phyloP scores from a whole-genome alignment of 2,888 invertebrate species.

The Perizoma affinitatum region DNA sequence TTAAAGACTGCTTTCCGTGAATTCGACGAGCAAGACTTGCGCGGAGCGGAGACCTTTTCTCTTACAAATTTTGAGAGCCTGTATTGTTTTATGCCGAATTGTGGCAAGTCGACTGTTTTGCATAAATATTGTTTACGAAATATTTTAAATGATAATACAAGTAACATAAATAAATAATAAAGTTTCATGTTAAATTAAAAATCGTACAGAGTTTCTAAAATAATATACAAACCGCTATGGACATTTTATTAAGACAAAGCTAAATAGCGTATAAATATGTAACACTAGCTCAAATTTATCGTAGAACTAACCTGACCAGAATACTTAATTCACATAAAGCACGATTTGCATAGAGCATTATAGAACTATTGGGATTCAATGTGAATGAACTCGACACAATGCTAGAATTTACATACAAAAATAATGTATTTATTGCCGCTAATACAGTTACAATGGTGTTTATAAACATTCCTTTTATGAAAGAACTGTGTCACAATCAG shows the following conservation, averaged over 20 bases:
- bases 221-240: too few species aligned
- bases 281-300: constrained; percentile 40
- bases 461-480: constrained; percentile 43
- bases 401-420: constrained; percentile 59
- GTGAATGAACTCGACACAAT: constrained; percentile 65
- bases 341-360: constrained; percentile 38
- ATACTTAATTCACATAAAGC: constrained; percentile 50
- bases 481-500: constrained; percentile 31
- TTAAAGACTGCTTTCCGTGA: constrained; percentile 6
- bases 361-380: constrained; percentile 52
- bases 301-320: constrained; percentile 44
- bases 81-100: constrained; percentile 36
- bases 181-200: too few species aligned
- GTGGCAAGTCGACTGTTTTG: constrained; percentile 31
- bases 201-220: too few species aligned
- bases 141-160: neutral
- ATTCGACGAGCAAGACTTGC: neutral
- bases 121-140: constrained; percentile 14
- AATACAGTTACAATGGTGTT: constrained; percentile 49
- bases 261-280: constrained; percentile 17
- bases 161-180: neutral
- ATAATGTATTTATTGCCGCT: constrained; percentile 48
- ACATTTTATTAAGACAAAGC: too few species aligned
- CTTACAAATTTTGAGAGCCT: constrained; percentile 34
- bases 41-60: constrained; percentile 32